phyloP scores from a whole-genome alignment of 2,888 invertebrate genomes.

The Troilus luridus region DNA sequence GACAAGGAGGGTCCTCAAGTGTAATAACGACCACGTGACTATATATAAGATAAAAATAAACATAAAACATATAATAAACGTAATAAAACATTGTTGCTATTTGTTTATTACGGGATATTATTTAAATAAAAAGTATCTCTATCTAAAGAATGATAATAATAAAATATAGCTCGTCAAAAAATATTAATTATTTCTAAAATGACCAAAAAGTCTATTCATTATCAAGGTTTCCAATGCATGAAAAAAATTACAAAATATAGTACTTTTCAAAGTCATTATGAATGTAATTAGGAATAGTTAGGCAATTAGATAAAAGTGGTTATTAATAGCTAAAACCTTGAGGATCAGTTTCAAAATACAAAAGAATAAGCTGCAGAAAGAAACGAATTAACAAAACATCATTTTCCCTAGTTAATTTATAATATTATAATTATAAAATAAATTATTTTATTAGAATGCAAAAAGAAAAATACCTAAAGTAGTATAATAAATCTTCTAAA shows the following conservation, averaged over 20 bases:
- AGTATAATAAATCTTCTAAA: no score
- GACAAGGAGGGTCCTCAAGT: neutral
- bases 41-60: neutral
- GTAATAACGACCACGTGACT: neutral
- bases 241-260: neutral
- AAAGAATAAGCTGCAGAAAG: no score
- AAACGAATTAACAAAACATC: no score
- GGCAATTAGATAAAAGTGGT: no score
- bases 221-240: neutral
- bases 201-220: neutral
- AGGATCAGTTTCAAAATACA: no score
- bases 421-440: no score
- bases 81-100: neutral
- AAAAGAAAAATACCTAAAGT: no score
- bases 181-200: neutral
- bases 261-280: neutral
- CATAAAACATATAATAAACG: neutral
- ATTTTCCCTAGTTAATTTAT: no score
- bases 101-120: neutral
- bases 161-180: neutral
- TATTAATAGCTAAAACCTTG: no score
- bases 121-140: neutral
- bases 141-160: neutral
- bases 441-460: no score
- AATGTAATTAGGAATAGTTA: neutral